Percentiles rank a stretch among this genome's conserved stretches.
These are phyloP conservation scores for Pempheris klunzingeri DNA, from an alignment of 2,797 vertebrate species.

Conservation along the genomic window DNA sequence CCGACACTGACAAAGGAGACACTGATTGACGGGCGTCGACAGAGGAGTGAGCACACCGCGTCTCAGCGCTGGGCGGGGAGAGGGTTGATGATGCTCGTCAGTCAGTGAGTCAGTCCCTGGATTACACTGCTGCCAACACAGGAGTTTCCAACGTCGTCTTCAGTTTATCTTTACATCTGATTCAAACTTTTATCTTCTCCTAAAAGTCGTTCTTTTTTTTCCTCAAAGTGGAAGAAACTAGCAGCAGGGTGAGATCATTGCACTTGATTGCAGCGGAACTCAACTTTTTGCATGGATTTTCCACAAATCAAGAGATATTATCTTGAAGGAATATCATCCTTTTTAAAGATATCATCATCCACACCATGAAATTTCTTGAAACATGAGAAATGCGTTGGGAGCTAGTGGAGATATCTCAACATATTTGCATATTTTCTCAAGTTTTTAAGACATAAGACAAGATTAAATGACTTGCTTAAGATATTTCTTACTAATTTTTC, in stretches of 20 bases:
- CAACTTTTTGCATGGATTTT: constrained; percentile 23
- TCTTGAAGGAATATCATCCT: constrained; percentile 20
- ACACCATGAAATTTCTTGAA: constrained; percentile 22
- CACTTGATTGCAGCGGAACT: constrained; percentile 15
- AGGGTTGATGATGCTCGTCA: constrained; percentile 33
- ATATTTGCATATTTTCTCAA: constrained; percentile 11
- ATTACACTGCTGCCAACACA: constrained; percentile 22
- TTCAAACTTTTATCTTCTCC: constrained; percentile 49
- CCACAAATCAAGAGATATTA: constrained; percentile 44
- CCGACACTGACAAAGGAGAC: constrained; percentile 51
- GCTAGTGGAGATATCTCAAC: neutral
- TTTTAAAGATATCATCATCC: constrained; percentile 35
- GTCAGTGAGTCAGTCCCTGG: constrained; percentile 58
- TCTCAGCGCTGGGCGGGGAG: constrained; percentile 24
- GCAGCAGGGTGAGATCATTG: constrained; percentile 26
- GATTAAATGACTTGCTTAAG: constrained; percentile 5
- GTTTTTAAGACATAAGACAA: neutral
- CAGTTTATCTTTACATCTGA: constrained; percentile 49
- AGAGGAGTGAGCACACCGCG: constrained; percentile 39
- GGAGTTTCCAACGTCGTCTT: constrained; percentile 33
- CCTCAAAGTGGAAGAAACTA: constrained; percentile 12
- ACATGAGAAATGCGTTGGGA: constrained; percentile 2
- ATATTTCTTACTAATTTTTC: neutral
- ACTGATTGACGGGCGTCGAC: constrained; percentile 69
- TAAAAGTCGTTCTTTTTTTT: constrained; percentile 7